These are phyloP conservation scores for Ceyx cyanopectus DNA, from an alignment of 2,113 vertebrate genomes.

Conservation along the genomic window DNA sequence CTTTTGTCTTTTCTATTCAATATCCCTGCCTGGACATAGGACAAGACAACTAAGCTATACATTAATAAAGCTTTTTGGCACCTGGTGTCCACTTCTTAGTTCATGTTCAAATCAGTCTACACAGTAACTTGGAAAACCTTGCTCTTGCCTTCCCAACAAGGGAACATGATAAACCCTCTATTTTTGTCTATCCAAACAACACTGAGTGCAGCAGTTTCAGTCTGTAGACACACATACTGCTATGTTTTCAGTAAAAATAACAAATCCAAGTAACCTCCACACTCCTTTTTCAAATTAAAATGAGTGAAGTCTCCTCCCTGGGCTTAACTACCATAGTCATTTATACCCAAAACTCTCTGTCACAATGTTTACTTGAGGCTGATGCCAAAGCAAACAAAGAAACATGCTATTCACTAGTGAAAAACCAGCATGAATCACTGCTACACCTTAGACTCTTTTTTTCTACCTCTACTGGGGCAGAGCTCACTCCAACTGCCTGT, in stretches of 20 bases:
- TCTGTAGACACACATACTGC: too few species aligned
- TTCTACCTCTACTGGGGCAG: neutral
- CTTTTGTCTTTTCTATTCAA: neutral
- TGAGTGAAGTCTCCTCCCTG: neutral
- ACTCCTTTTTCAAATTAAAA: neutral
- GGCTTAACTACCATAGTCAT: neutral
- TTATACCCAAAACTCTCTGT: neutral
- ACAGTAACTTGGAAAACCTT: neutral
- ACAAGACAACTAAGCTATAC: neutral
- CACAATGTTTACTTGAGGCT: neutral
- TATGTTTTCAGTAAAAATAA: neutral
- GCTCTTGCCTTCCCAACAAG: neutral
- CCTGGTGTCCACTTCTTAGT: neutral
- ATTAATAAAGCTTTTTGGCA: neutral
- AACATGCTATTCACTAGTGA: neutral
- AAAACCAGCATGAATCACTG: neutral
- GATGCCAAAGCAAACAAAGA: neutral
- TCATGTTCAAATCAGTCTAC: neutral
- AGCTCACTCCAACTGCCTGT: neutral
- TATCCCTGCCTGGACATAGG: neutral
- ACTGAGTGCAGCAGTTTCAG: neutral
- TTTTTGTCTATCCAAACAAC: neutral
- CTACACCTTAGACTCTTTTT: neutral
- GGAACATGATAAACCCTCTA: neutral
- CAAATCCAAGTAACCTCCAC: neutral